Base-by-base conservation (phyloP, 2,113 vertebrate species). In the Sorex fumeus region DNA sequence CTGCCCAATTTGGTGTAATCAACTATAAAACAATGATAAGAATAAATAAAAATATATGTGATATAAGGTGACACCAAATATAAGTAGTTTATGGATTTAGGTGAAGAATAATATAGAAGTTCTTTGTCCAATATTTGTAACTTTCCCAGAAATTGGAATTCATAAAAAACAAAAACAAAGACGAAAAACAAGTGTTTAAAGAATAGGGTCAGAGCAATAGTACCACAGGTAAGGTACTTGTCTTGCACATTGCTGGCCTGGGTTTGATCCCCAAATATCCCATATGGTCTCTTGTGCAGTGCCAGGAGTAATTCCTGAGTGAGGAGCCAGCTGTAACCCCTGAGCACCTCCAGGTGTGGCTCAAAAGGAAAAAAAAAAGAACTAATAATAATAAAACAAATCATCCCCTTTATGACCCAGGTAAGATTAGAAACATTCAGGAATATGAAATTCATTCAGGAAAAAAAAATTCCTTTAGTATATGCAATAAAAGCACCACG, bases 51-150 rank as follows among this genome's bases (percentile, higher is more conserved):
- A 9, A 72, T 43, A 72, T 43, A 83, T 92, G 86, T 64, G 66
- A 91, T n/a, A 40, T 8, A 60, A 93, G 19, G 67, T 87, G 9
- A 67, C 45, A 15, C 45, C 84, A 92, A 74, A 92, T 81, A 34
- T 67, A 94, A 92, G 45, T 36, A 88, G 93, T 2, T 81, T 75
- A 36, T 84, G 71, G 74, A 74, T 82, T 30, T 85, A 92, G 62
- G 28, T 60, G 84, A 87, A 92, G 13, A 18, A 4, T 76, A 53
- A 91, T 36, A 84, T 0, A 84, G 71, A 88, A 92, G 72, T 95
- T 86, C 40, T 82, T 87, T 82, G 88, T 85, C 90, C 21, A 64
- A 82, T 75, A 91, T 94, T 72, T 36, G 18, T 18, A 84, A 91
- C 19, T 85, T 69, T 84, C 83, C 60, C 27, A 11, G 83, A 86